These are phyloP conservation scores for Prunella strophiata DNA, from an alignment of 2,797 vertebrate genomes.

Conservation along the genomic window DNA sequence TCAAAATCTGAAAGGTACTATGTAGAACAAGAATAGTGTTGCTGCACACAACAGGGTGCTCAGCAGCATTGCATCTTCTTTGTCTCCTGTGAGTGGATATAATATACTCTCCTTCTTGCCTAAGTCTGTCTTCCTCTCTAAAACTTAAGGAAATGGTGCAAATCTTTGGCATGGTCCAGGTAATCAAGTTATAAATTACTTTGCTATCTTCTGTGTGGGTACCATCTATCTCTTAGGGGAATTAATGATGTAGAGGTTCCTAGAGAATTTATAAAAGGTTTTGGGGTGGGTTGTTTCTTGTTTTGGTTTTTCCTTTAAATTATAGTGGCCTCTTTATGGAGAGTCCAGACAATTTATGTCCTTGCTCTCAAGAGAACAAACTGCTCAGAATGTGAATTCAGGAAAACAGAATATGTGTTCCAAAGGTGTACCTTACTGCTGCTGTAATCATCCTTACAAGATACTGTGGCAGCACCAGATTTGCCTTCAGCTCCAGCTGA, in stretches of 20 bases:
- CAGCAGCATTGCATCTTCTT: neutral
- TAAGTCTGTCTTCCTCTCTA: neutral
- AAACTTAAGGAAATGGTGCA: neutral
- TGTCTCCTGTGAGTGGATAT: neutral
- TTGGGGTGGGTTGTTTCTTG: neutral
- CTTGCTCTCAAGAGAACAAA: neutral
- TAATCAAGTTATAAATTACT: neutral
- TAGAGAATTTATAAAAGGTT: neutral
- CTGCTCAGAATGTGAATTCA: neutral
- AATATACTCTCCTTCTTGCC: neutral
- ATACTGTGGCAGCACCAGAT: neutral
- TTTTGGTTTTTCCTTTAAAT: neutral
- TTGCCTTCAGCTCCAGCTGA: conserved; percentile 34
- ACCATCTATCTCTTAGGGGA: neutral
- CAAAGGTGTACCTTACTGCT: neutral
- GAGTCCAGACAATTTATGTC: neutral
- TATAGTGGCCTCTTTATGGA: neutral
- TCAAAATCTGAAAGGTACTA: conserved; percentile 7
- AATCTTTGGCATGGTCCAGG: neutral
- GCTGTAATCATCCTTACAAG: conserved; percentile 5
- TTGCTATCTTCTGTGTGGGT: neutral
- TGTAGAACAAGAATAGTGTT: neutral
- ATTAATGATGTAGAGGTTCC: neutral
- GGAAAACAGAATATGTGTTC: neutral
- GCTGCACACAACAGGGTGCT: neutral